Base-by-base conservation (phyloP, 1,140 invertebrate genomes). In the Wiebesia pumilae region DNA sequence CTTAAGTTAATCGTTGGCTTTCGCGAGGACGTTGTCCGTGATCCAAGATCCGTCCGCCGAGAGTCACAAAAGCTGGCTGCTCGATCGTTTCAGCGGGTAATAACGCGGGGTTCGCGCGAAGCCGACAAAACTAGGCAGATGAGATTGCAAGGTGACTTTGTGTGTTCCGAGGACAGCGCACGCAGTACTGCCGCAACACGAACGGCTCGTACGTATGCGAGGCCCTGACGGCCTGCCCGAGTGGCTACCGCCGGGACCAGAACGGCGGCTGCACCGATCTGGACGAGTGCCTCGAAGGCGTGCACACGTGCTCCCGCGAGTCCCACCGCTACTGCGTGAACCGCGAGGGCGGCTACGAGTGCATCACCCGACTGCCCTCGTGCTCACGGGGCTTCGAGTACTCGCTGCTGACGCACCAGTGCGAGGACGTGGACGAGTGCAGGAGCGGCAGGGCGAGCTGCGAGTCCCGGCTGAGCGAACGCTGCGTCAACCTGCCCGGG, bases 401-500 rank as follows among this genome's bases (percentile, higher is more conserved):
- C 67, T 91, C 88, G 90, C 92, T 88, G 90, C 90, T 87, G 71
- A 90, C 54, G 19, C 90, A 92, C 54, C 88, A 91, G 38, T 96
- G 95, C 90, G 93, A 94, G 87, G 96, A 96, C 90, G 91, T 96
- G 35, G 95, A 96, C 90, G 96, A 96, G 90, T 97, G 96, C 88
- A 84, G 90, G 7, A 88, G 89, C 35, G 94, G 93, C 87, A 90
- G 88, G 14, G 84, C 90, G 33, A 88, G 85, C 2, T 92, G 93
- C 81, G 95, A 95, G 86, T 89, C 89, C 1, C 89, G 91, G 54
- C 92, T 94, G 3, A 92, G 89, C 14, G 95, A 94, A 71, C 91
- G 90, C 67, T 95, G 96, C 90, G 77, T 91, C 81, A 96, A 96
- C 88, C 93, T 95, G 0, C 93, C 91, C 14, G 96, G 96, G 1